Evolutionary conservation across 1,140 invertebrate species (phyloP).

Genomic region (Philaenus spumarius): DNA sequence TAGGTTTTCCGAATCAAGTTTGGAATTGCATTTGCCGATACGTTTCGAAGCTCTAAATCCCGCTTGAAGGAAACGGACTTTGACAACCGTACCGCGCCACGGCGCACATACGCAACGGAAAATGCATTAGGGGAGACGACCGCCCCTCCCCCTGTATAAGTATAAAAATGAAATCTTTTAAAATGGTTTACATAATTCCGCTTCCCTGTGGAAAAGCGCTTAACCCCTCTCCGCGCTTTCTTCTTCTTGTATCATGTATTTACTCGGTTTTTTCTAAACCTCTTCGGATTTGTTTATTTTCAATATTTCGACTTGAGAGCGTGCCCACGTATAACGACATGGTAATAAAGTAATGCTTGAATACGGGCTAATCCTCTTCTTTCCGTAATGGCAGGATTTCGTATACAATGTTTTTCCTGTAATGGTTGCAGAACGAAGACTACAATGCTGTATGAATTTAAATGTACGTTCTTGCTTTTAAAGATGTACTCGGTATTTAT

Average conservation of each 20-base stretch:
- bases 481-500: no score
- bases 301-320: conserved; percentile 10
- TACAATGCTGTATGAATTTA: no score
- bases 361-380: no score
- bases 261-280: conserved; percentile 18
- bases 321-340: no score
- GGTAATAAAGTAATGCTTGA: no score
- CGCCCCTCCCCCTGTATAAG: background rate
- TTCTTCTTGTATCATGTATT: conserved; percentile 17
- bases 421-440: no score
- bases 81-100: conserved; percentile 4
- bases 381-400: no score
- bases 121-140: conserved; percentile 3
- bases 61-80: conserved; percentile 8
- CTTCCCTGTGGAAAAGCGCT: conserved; percentile 11
- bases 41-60: conserved; percentile 5
- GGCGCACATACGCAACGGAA: conserved; percentile 9
- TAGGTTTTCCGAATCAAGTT: background rate
- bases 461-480: no score
- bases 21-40: conserved; percentile 12
- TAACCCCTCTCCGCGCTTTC: background rate
- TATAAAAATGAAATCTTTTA: conserved; percentile 30
- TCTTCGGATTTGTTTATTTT: conserved; percentile 20
- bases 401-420: no score
- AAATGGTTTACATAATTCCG: conserved; percentile 30